Conservation (phyloP, 2,888 invertebrate species). For the Fissipunctia ypsillon region DNA sequence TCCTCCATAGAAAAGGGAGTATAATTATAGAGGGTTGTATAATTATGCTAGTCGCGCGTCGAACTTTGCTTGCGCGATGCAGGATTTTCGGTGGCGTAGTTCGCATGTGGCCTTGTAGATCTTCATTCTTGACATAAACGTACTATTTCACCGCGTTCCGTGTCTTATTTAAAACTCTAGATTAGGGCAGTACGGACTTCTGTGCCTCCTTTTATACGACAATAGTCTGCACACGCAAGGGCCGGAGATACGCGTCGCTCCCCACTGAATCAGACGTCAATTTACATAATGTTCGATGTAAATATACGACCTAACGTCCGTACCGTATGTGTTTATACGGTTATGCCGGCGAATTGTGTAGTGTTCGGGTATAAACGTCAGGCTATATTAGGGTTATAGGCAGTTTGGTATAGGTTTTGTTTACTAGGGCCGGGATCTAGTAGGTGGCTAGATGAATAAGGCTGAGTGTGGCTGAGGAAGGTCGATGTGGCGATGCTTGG, state of each 20-base stretch:
- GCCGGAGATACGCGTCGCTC: slow-evolving; percentile 63
- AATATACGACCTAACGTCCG: slow-evolving; percentile 13
- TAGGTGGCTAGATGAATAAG: neutral
- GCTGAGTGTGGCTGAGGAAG: neutral
- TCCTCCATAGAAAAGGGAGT: too few species aligned
- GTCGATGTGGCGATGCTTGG: neutral
- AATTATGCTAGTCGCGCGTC: too few species aligned
- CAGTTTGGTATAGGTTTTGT: neutral
- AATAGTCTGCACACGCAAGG: slow-evolving; percentile 38
- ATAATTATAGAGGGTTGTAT: too few species aligned
- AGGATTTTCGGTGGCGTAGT: too few species aligned
- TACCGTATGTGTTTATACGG: neutral
- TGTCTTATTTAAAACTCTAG: neutral
- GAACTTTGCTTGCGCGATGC: too few species aligned
- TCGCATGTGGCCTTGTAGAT: too few species aligned
- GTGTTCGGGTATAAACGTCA: slow-evolving; percentile 4
- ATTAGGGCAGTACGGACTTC: slow-evolving; percentile 24
- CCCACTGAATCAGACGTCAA: slow-evolving; percentile 52
- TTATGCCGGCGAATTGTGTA: slow-evolving; percentile 25
- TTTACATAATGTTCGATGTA: slow-evolving; percentile 52
- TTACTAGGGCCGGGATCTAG: neutral
- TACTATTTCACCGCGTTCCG: neutral
- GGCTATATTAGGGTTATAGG: neutral
- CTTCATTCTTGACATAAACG: too few species aligned
- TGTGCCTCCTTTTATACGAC: slow-evolving; percentile 13